Conservation (phyloP, 2,113 vertebrate genomes). For the Potamarius usumacintae region DNA sequence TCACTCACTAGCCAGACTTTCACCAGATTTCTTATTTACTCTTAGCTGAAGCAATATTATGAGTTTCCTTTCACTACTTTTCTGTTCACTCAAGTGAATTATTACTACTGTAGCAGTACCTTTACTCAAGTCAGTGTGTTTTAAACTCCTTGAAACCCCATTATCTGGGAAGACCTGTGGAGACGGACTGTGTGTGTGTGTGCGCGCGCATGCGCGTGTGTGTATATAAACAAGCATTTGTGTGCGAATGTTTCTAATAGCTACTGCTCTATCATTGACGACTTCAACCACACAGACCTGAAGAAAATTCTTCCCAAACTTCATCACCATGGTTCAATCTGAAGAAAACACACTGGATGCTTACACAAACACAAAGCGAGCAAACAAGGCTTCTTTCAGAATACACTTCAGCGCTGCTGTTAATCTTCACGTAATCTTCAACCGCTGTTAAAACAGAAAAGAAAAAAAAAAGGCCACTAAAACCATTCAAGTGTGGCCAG, state of each 20-base stretch:
- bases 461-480: background rate
- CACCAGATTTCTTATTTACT: no score
- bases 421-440: background rate
- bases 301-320: background rate
- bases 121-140: no score
- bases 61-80: no score
- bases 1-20: no score
- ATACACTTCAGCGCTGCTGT: background rate
- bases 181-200: no score
- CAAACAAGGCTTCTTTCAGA: background rate
- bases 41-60: no score
- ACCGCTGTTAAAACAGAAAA: background rate
- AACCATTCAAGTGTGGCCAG: background rate
- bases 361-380: background rate
- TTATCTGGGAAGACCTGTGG: no score
- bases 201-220: background rate
- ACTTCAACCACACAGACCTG: background rate
- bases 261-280: background rate
- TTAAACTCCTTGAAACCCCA: no score
- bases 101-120: no score
- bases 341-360: background rate
- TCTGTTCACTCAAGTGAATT: no score
- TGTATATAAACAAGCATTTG: background rate
- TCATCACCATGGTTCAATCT: background rate
- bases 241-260: background rate